A percentile compares a stretch with the other conserved stretches of the same genome.
phyloP scores from a whole-genome alignment of 2,797 vertebrate species.

The Poecile montanus region DNA sequence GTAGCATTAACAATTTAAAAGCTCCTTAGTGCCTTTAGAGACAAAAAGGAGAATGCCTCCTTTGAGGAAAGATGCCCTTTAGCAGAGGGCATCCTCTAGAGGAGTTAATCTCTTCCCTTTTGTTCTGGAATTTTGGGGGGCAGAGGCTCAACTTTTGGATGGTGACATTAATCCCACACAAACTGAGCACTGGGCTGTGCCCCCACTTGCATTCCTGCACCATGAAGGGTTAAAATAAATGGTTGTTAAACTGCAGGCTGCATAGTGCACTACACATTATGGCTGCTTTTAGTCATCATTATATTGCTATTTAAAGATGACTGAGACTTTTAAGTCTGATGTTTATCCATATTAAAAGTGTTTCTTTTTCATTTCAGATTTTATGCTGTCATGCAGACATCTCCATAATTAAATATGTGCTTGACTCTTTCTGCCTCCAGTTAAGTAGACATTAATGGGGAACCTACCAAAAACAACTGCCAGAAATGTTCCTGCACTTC shows the following conservation, averaged over 20 bases:
- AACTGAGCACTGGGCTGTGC: not conserved
- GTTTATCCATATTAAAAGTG: not conserved
- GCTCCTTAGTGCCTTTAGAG: not conserved
- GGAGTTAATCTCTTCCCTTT: not conserved
- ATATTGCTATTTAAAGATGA: conserved; percentile 22
- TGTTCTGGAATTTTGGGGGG: not conserved
- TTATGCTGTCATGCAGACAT: not conserved
- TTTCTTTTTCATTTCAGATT: not conserved
- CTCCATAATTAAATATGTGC: not conserved
- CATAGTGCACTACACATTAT: not conserved
- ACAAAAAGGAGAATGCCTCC: not conserved
- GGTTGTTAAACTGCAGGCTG: not conserved
- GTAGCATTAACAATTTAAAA: not conserved
- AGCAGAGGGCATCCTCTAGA: not conserved
- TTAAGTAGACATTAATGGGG: not conserved
- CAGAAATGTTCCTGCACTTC: not conserved
- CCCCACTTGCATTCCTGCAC: not conserved
- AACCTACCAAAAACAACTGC: not conserved
- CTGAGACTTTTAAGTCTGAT: conserved; percentile 7
- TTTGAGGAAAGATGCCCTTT: not conserved
- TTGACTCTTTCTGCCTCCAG: not conserved
- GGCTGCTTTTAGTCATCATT: conserved; percentile 14
- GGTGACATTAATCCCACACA: not conserved
- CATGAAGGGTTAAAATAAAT: not conserved
- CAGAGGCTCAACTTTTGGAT: not conserved